Evolutionary conservation across 2,113 vertebrate species (phyloP).

Genomic region (Menidia beryllina): DNA sequence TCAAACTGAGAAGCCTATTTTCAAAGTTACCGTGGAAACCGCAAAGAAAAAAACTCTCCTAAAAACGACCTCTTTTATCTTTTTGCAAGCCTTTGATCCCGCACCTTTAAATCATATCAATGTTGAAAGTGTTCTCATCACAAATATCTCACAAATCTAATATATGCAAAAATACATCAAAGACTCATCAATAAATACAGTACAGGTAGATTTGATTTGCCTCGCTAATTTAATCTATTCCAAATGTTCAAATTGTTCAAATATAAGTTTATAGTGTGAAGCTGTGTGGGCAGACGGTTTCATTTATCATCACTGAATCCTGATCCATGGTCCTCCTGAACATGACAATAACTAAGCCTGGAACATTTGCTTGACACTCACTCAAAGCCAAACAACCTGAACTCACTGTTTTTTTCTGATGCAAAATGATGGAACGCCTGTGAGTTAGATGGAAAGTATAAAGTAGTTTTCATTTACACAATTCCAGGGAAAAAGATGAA

Average conservation of each 20-base stretch:
- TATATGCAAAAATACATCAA: not conserved
- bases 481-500: slow-evolving; percentile 6
- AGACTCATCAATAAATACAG: not conserved
- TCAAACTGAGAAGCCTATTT: not conserved
- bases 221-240: not conserved
- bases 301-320: not conserved
- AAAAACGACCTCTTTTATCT: slow-evolving; percentile 16
- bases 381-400: slow-evolving; percentile 16
- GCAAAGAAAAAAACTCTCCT: no score
- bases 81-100: slow-evolving; percentile 19
- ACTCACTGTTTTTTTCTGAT: slow-evolving; percentile 19
- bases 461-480: not conserved
- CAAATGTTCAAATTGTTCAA: no score
- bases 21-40: slow-evolving; percentile 4
- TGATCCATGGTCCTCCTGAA: not conserved
- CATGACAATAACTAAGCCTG: not conserved
- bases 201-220: not conserved
- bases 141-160: slow-evolving; percentile 31
- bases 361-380: not conserved
- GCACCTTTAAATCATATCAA: slow-evolving; percentile 8
- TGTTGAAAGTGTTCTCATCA: slow-evolving; percentile 14
- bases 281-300: not conserved
- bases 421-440: slow-evolving; percentile 25
- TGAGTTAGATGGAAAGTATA: slow-evolving; percentile 29
- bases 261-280: not conserved